Conservation (phyloP, 2,797 vertebrate genomes). For the Falco concolor region DNA sequence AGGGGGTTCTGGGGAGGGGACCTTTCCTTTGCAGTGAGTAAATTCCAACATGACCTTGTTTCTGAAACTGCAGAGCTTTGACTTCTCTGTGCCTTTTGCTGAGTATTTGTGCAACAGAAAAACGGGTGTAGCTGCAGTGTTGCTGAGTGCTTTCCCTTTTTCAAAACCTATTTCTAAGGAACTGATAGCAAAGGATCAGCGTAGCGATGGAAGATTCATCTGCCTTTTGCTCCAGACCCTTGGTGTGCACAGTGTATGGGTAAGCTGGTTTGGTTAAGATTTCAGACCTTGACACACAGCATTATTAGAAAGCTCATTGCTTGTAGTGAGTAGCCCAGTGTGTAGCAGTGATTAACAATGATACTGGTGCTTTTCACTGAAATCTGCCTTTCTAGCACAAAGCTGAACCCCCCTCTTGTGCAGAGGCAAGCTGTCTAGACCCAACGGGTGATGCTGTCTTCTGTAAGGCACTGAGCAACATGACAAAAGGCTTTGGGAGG, state of each 20-base stretch:
- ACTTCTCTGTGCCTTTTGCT: not conserved
- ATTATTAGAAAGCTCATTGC: not conserved
- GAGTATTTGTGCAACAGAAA: not conserved
- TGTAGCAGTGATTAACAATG: not conserved
- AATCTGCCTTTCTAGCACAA: not conserved
- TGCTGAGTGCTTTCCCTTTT: not conserved
- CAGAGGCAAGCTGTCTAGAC: not conserved
- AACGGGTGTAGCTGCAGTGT: not conserved
- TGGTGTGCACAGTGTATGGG: rapidly evolving
- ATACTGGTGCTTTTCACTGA: not conserved
- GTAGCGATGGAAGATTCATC: not conserved
- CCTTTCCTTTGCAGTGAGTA: not conserved
- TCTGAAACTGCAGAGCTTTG: not conserved
- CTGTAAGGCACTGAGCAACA: not conserved
- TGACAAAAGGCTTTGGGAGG: not conserved
- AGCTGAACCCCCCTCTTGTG: not conserved
- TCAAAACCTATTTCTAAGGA: not conserved
- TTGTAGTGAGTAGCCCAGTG: not conserved
- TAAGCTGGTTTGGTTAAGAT: not conserved
- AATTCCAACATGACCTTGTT: not conserved
- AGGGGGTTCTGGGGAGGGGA: not conserved
- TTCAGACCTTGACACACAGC: rapidly evolving
- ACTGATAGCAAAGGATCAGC: not conserved
- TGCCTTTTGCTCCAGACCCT: not conserved
- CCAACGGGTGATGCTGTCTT: not conserved